Conservation (phyloP, 2,888 invertebrate genomes). For the Caenorhabditis japonica region DNA sequence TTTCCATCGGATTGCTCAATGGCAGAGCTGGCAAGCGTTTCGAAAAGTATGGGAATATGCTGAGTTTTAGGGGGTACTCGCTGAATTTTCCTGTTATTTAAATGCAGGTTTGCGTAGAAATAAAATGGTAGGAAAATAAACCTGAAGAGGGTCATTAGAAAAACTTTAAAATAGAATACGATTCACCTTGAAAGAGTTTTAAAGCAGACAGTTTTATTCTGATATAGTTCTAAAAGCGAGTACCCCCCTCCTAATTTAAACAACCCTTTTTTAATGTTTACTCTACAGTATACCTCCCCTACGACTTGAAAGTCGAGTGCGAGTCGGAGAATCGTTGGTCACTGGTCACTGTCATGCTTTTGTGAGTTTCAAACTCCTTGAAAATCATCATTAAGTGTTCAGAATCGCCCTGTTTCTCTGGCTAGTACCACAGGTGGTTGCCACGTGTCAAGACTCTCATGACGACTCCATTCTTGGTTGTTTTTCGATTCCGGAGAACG, state of each 20-base stretch:
- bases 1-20: conserved; percentile 69
- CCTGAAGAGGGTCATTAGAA: no score
- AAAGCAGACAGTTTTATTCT: conserved; percentile 5
- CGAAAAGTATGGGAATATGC: conserved; percentile 39
- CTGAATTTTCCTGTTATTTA: no score
- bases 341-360: conserved; percentile 54
- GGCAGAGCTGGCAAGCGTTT: conserved; percentile 56
- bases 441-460: conserved; percentile 18
- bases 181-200: conserved; percentile 1
- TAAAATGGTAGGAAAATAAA: no score
- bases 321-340: conserved; percentile 70
- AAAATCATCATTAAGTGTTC: background rate
- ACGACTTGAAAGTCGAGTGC: conserved; percentile 67
- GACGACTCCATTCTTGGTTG: conserved; percentile 41
- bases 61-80: no score
- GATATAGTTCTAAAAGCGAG: background rate
- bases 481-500: conserved; percentile 53
- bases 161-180: background rate
- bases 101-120: no score
- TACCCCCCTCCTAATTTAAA: background rate
- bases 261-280: background rate
- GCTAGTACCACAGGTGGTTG: conserved; percentile 36
- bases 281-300: conserved; percentile 60
- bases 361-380: conserved; percentile 51
- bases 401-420: conserved; percentile 20